These are phyloP conservation scores for Acronicta leporina DNA, from an alignment of 2,888 invertebrate species.

Conservation along the genomic window DNA sequence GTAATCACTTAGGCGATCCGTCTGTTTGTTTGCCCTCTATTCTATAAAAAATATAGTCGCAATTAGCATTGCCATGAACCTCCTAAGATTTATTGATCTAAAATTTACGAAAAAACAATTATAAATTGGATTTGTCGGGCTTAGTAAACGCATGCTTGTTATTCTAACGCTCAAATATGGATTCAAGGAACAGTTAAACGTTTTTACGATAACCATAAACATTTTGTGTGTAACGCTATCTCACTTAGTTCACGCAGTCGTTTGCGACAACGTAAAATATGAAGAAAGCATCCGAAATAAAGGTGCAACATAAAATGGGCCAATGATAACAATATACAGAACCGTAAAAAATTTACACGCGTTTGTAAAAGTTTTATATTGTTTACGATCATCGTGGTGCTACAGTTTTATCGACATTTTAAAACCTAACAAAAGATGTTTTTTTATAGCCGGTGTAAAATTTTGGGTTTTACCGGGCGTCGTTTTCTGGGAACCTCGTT, in stretches of 20 bases:
- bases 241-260: constrained; percentile 67
- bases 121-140: no score
- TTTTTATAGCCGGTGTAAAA: constrained; percentile 48
- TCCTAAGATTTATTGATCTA: no score
- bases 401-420: constrained; percentile 50
- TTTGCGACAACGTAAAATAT: constrained; percentile 68
- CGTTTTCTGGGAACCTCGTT: constrained; percentile 11
- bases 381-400: constrained; percentile 55
- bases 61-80: no score
- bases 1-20: no score
- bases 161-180: constrained; percentile 54
- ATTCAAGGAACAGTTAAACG: constrained; percentile 61
- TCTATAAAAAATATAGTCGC: no score
- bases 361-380: constrained; percentile 65
- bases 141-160: constrained; percentile 19
- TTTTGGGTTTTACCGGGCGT: constrained; percentile 26
- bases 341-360: constrained; percentile 64
- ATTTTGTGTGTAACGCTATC: constrained; percentile 55
- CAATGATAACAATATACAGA: constrained; percentile 66
- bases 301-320: constrained; percentile 64
- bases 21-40: no score
- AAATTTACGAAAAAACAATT: no score
- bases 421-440: constrained; percentile 52
- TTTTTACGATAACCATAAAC: constrained; percentile 65
- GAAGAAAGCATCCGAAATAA: constrained; percentile 67